Base-by-base conservation (phyloP, 2,888 invertebrate species). In the Drosophila imparisetae region DNA sequence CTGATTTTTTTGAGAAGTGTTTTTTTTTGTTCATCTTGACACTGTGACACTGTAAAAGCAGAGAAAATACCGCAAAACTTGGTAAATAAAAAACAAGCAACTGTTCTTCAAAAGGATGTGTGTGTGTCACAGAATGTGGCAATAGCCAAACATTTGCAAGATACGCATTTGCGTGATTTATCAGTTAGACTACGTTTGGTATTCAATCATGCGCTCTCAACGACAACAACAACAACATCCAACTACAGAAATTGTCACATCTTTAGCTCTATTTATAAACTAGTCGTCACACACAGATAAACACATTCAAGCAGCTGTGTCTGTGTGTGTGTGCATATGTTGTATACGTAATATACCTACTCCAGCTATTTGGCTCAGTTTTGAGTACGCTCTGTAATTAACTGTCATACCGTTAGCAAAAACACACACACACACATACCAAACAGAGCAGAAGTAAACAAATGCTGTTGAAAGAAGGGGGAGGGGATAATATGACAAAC, bases 201-300 rank as follows among this genome's bases (percentile, higher is more conserved):
- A 71, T 79, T 79, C 75, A 79, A 78, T 71, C 80, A 78, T 75
- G 77, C 71, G 78, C 75, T 49, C 45, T 74, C 36, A 48, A 60
- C 55, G 40, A 57, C 40, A 57, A 30, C 5, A 55, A 27, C 27
- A 36, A 29, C 10, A 15, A 34, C 34, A 57, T n/a, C 52, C 52
- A 52, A 53, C 40, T 30, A 52, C 30, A 59, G 49, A 68, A 67
- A 75, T 54, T 80, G 78, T 78, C 80, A 80, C 78, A 78, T 78
- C 80, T 78, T 67, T 58, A 24, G 66, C 34, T 53, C 78, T 78
- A 78, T 78, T 78, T 76, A 76, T 78, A 78, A 78, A 78, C 62
- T 60, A 72, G 30, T 65, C 65, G 66, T 66, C 76, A 80, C 76
- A 75, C 54, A 66, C 50, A 54, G 18, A 30, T 7, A 49, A 8